Evolutionary conservation across 2,113 vertebrate genomes (phyloP).

Genomic region (Orientallactaga bullata): DNA sequence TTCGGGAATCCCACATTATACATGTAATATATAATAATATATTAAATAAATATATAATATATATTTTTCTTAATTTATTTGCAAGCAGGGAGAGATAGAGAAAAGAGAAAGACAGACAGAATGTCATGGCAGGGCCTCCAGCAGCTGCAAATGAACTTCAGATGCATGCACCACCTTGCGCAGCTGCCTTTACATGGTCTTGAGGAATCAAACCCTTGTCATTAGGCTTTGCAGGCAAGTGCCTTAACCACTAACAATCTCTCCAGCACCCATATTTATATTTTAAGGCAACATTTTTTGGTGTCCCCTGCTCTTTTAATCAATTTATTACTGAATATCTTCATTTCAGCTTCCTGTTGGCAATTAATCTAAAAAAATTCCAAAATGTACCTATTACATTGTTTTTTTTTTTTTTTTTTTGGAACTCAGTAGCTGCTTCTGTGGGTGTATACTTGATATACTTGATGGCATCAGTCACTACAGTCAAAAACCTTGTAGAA

Average conservation of each 20-base stretch:
- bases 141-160: too few species aligned
- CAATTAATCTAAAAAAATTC: slow-evolving; percentile 28
- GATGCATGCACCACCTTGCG: too few species aligned
- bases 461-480: background rate
- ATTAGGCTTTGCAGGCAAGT: too few species aligned
- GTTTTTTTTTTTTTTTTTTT: too few species aligned
- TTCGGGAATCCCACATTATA: background rate
- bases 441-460: background rate
- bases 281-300: slow-evolving; percentile 11
- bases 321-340: background rate
- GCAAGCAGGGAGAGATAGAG: too few species aligned
- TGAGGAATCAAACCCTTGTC: too few species aligned
- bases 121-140: too few species aligned
- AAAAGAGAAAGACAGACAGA: too few species aligned
- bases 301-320: slow-evolving; percentile 9
- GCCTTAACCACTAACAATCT: too few species aligned
- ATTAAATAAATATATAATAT: too few species aligned
- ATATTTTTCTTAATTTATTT: too few species aligned
- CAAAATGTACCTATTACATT: slow-evolving; percentile 3
- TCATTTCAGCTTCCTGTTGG: slow-evolving; percentile 14
- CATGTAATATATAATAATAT: background rate
- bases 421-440: slow-evolving; percentile 44
- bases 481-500: background rate
- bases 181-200: too few species aligned
- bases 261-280: background rate